Percentiles rank a stretch among this genome's conserved stretches.
These are phyloP conservation scores for Corythaixoides concolor DNA, from an alignment of 2,113 vertebrate genomes.

Conservation along the genomic window DNA sequence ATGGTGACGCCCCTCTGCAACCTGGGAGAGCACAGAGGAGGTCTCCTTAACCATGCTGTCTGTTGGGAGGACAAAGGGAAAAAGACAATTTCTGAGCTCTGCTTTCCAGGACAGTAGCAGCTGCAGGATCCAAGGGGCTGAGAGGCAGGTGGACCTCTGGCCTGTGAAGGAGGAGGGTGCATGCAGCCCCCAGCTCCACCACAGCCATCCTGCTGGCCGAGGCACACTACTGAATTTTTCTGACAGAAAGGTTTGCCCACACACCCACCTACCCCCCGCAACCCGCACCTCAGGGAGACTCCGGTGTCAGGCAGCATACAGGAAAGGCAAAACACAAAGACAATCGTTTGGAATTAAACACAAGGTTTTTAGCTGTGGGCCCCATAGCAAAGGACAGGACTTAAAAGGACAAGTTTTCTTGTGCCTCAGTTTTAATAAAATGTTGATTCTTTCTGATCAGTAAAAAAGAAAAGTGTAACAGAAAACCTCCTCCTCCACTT, in stretches of 20 bases:
- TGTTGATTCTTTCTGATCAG: neutral
- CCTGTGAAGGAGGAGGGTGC: neutral
- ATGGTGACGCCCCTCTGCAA: neutral
- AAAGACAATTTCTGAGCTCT: neutral
- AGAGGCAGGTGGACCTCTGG: neutral
- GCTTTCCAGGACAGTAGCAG: neutral
- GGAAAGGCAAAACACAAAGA: neutral
- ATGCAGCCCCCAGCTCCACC: neutral
- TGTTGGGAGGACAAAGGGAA: neutral
- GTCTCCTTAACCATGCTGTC: neutral
- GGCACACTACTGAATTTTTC: neutral
- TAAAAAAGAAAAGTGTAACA: neutral
- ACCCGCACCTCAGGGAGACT: neutral
- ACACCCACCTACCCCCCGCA: neutral
- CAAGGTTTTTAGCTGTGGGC: rapidly evolving
- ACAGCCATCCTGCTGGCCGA: rapidly evolving
- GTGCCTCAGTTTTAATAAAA: neutral
- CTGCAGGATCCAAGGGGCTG: neutral
- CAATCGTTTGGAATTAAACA: neutral
- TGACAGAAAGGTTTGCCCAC: neutral
- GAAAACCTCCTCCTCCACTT: neutral
- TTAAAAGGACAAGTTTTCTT: neutral
- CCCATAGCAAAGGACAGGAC: neutral
- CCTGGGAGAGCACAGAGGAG: rapidly evolving
- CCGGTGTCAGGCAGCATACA: rapidly evolving